These are phyloP conservation scores for Chalcis sispes DNA, from an alignment of 2,888 invertebrate genomes.

Conservation along the genomic window DNA sequence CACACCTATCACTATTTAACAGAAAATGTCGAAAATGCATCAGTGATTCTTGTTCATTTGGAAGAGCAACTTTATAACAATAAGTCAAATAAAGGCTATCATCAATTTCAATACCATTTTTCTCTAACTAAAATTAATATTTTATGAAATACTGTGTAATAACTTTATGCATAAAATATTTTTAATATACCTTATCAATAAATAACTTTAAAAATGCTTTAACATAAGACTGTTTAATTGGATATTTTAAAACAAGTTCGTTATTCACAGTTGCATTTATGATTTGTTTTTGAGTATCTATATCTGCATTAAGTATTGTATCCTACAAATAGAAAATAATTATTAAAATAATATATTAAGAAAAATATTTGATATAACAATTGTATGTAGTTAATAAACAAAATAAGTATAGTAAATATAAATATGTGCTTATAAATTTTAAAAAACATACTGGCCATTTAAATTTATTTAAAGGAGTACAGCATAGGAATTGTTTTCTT, in stretches of 20 bases:
- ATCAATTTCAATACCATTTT: conserved; percentile 78
- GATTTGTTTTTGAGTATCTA: conserved; percentile 78
- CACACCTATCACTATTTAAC: conserved; percentile 71
- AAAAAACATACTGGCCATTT: conserved; percentile 62
- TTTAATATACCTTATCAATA: conserved; percentile 74
- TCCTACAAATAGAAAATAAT: conserved; percentile 33
- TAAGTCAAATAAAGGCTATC: conserved; percentile 82
- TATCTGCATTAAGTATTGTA: conserved; percentile 31
- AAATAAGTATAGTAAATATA: conserved; percentile 13
- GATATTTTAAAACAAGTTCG: conserved; percentile 78
- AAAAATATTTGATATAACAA: conserved; percentile 4
- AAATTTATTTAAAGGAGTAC: conserved; percentile 66
- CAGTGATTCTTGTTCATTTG: conserved; percentile 65
- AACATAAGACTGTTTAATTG: conserved; percentile 81
- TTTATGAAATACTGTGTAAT: conserved; percentile 4
- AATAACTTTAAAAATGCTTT: conserved; percentile 82
- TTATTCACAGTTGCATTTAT: conserved; percentile 80
- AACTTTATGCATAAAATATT: conserved; percentile 33
- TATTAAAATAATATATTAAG: no score
- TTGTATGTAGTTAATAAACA: neutral
- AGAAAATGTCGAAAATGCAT: conserved; percentile 83
- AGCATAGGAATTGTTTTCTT: conserved; percentile 68
- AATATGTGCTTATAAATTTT: neutral
- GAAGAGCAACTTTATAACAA: conserved; percentile 77
- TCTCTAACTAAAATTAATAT: conserved; percentile 76